Conservation (phyloP, 2,888 invertebrate species). For the Parnassius mnemosyne region DNA sequence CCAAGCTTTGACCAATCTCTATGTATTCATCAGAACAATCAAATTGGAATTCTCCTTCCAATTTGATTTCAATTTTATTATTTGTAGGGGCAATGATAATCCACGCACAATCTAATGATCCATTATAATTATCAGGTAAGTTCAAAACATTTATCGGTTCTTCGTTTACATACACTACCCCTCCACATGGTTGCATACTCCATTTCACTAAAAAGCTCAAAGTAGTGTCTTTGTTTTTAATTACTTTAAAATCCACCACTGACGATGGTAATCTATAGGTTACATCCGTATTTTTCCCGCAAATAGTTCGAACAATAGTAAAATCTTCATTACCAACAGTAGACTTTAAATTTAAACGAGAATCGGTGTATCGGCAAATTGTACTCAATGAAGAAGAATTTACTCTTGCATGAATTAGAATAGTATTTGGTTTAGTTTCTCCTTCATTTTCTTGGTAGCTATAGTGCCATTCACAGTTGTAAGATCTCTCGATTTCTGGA, state of each 20-base stretch:
- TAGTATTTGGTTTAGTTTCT: conserved; percentile 41
- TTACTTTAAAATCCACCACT: conserved; percentile 47
- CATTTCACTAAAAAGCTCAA: conserved; percentile 80
- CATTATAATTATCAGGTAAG: conserved; percentile 62
- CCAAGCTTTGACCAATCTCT: conserved; percentile 75
- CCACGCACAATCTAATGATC: conserved; percentile 87
- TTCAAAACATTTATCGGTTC: conserved; percentile 48
- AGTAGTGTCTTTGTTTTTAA: conserved; percentile 38
- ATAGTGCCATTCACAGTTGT: conserved; percentile 61
- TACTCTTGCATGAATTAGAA: conserved; percentile 46
- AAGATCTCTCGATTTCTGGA: conserved; percentile 50
- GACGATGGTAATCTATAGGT: conserved; percentile 52
- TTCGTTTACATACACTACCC: conserved; percentile 61
- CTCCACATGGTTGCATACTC: conserved; percentile 84
- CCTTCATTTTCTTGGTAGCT: conserved; percentile 29
- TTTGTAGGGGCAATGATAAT: conserved; percentile 65
- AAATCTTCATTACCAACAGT: conserved; percentile 27
- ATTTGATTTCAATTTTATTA: conserved; percentile 56
- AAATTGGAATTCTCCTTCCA: conserved; percentile 50
- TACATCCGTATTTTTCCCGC: conserved; percentile 44
- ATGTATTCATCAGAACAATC: conserved; percentile 63
- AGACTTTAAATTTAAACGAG: conserved; percentile 47
- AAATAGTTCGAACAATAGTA: conserved; percentile 40
- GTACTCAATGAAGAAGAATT: conserved; percentile 46
- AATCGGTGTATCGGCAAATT: conserved; percentile 49